Evolutionary conservation across 2,888 invertebrate species (phyloP).

Genomic region (Polia nebulosa): DNA sequence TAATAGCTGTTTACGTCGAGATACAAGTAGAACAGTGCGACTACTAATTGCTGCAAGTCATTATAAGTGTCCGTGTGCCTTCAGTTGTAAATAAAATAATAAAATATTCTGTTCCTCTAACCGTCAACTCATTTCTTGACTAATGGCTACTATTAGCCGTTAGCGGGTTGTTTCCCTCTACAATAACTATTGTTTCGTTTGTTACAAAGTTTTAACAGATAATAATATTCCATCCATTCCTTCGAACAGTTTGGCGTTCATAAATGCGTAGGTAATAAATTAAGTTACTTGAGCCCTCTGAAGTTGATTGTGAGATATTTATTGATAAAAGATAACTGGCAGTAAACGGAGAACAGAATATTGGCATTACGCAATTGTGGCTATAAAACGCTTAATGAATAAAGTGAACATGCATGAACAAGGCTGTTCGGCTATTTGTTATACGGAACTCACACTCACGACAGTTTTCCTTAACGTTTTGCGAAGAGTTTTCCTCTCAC

Average conservation of each 20-base stretch:
- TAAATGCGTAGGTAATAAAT: conserved; percentile 57
- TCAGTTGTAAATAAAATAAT: conserved; percentile 54
- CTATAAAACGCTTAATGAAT: conserved; percentile 36
- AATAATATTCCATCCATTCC: conserved; percentile 64
- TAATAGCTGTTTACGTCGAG: conserved; percentile 40
- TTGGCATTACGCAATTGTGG: conserved; percentile 31
- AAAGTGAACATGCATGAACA: conserved; percentile 15
- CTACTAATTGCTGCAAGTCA: conserved; percentile 54
- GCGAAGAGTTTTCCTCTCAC: not conserved
- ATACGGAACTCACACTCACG: not conserved
- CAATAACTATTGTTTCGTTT: conserved; percentile 67
- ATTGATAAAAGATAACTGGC: conserved; percentile 64
- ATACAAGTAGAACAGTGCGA: conserved; percentile 29
- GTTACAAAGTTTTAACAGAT: conserved; percentile 68
- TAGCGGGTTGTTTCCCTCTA: conserved; percentile 51
- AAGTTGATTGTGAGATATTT: conserved; percentile 61
- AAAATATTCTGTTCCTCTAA: conserved; percentile 43
- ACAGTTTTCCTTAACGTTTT: conserved; percentile 11
- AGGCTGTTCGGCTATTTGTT: conserved; percentile 13
- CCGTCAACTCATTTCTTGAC: conserved; percentile 33
- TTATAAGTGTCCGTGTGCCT: conserved; percentile 53
- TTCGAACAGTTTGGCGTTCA: conserved; percentile 60
- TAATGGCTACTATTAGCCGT: conserved; percentile 41
- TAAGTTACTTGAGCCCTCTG: conserved; percentile 59
- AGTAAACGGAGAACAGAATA: conserved; percentile 65